Conservation (phyloP, 2,797 vertebrate species). For the Cryptoprocta ferox region DNA sequence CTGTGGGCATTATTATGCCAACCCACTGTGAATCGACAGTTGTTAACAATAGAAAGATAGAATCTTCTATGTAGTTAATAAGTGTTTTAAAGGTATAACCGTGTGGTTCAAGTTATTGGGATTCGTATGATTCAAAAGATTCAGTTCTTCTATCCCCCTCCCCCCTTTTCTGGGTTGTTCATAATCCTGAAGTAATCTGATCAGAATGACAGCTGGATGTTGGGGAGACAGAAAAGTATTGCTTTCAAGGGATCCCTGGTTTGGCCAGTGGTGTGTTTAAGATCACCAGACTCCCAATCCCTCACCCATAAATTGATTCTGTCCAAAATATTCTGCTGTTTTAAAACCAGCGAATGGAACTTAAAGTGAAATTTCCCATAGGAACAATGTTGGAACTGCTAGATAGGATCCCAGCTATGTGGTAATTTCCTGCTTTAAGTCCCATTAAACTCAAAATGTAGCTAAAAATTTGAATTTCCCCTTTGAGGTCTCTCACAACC, state of each 20-base stretch:
- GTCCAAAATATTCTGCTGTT: not conserved
- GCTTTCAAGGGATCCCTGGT: not conserved
- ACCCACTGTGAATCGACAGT: not conserved
- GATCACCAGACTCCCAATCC: not conserved
- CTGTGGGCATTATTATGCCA: not conserved
- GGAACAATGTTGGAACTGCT: not conserved
- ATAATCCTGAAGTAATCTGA: constrained; percentile 17
- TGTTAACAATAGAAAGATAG: not conserved
- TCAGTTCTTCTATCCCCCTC: not conserved
- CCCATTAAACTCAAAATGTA: not conserved
- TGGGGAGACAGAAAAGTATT: not conserved
- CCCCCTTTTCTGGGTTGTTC: not conserved
- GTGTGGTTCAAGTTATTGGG: not conserved
- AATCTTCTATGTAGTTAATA: not conserved
- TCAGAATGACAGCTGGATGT: constrained; percentile 30
- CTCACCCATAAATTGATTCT: not conserved
- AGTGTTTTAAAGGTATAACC: not conserved
- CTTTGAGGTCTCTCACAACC: not conserved
- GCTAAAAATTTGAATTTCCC: constrained; percentile 3
- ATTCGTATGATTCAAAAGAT: not conserved
- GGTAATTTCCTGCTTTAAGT: constrained; percentile 24
- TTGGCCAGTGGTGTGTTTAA: constrained; percentile 1
- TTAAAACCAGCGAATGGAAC: not conserved
- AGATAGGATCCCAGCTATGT: not conserved
- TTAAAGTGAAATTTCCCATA: constrained; percentile 43